Evolutionary conservation across 2,113 vertebrate genomes (phyloP).

Genomic region (Pteropus alecto): DNA sequence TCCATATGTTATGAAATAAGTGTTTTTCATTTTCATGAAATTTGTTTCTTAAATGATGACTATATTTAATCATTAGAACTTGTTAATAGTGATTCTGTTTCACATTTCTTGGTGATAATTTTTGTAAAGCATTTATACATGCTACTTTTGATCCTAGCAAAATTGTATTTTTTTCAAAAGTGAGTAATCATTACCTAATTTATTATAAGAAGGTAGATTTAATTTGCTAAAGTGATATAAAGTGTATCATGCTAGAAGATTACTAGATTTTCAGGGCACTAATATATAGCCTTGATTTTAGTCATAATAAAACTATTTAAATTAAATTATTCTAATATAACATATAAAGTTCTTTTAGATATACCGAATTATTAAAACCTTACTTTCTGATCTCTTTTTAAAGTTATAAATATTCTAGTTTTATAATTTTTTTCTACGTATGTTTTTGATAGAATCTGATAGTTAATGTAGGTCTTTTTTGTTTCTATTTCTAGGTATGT

Average conservation of each 20-base stretch:
- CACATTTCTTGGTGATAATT: neutral
- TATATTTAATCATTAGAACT: neutral
- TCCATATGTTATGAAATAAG: neutral
- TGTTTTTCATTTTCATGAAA: slow-evolving; percentile 9
- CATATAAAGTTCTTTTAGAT: neutral
- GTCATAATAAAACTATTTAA: neutral
- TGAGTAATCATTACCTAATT: neutral
- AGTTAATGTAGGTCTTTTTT: neutral
- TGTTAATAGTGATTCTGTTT: neutral
- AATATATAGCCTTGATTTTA: neutral
- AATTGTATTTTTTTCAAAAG: neutral
- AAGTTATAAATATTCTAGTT: neutral
- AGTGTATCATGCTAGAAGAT: neutral
- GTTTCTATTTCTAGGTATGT: neutral
- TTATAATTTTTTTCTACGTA: neutral
- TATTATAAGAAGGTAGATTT: neutral
- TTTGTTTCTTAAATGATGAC: neutral
- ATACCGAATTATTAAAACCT: neutral
- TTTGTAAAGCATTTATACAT: neutral
- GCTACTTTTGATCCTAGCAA: neutral
- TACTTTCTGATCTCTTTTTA: neutral
- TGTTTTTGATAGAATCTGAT: neutral
- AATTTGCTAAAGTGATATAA: neutral
- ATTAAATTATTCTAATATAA: neutral
- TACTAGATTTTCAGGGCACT: neutral